Percentiles rank a stretch among this genome's conserved stretches.
Conservation (phyloP, 2,888 invertebrate genomes). For the Drosophila anomalata region DNA sequence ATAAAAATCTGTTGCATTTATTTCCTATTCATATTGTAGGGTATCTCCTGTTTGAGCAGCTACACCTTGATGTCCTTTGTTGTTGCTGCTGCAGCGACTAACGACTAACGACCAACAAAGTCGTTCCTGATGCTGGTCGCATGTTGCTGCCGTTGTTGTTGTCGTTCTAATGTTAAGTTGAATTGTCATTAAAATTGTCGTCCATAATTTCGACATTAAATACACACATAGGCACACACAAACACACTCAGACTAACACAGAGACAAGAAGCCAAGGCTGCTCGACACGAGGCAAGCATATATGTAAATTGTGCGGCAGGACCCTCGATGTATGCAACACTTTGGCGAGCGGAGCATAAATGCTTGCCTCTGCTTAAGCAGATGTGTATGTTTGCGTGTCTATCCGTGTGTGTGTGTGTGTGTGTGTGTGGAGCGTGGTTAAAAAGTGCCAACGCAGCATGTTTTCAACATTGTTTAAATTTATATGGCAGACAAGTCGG, state of each 20-base stretch:
- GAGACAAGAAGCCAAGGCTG: constrained; percentile 20
- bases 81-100: constrained; percentile 55
- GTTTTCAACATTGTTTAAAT: constrained; percentile 79
- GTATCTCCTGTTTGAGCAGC: constrained; percentile 19
- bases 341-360: constrained; percentile 72
- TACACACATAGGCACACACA: constrained; percentile 60
- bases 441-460: constrained; percentile 78
- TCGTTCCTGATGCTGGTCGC: constrained; percentile 57
- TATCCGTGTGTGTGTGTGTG: constrained; percentile 24
- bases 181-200: constrained; percentile 80
- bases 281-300: constrained; percentile 4
- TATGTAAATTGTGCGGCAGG: constrained; percentile 71
- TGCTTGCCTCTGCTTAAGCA: constrained; percentile 52
- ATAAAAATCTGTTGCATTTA: background rate
- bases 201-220: constrained; percentile 81
- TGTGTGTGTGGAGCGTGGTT: constrained; percentile 67
- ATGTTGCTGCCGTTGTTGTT: constrained; percentile 58
- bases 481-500: constrained; percentile 61
- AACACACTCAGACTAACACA: constrained; percentile 16
- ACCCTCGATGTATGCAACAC: constrained; percentile 66
- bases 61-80: constrained; percentile 14
- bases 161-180: constrained; percentile 80
- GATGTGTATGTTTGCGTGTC: constrained; percentile 18
- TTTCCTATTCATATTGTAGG: background rate
- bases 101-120: constrained; percentile 68